A percentile compares a stretch with the other conserved stretches of the same genome.
Conservation (phyloP, 2,113 vertebrate genomes). For the Melanerpes formicivorus region DNA sequence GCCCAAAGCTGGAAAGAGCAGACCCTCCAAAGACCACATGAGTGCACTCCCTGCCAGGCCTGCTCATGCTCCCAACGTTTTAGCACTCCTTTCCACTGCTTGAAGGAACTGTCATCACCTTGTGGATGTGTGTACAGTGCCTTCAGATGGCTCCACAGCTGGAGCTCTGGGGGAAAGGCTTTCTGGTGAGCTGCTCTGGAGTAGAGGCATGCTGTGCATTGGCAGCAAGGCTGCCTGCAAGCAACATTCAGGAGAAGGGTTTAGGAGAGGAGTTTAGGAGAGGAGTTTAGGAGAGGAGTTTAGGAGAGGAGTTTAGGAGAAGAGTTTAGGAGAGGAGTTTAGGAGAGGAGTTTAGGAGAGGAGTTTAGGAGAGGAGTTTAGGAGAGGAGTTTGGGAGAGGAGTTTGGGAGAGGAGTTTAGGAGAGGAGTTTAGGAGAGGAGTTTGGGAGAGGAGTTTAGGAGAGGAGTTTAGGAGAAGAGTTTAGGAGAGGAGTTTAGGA, state of each 20-base stretch:
- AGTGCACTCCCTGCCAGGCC: not conserved
- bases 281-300: too few species aligned
- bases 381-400: not conserved
- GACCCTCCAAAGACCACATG: not conserved
- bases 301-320: not conserved
- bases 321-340: not conserved
- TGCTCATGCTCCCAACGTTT: not conserved
- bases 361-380: not conserved
- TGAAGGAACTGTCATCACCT: not conserved
- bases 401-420: not conserved
- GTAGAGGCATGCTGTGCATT: not conserved
- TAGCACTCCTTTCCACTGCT: not conserved
- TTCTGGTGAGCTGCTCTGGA: not conserved
- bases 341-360: not conserved
- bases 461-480: not conserved
- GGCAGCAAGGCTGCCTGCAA: not conserved
- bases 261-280: not conserved
- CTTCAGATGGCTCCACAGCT: not conserved
- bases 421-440: not conserved
- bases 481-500: not conserved
- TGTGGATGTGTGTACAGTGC: not conserved
- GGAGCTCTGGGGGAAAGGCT: not conserved
- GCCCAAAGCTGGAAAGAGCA: conserved; percentile 7
- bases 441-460: not conserved
- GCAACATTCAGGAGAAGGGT: not conserved